Evolutionary conservation across 2,113 vertebrate genomes (phyloP), one percentile per base, ranked within the genome.

Genomic region (Hylia prasina): DNA sequence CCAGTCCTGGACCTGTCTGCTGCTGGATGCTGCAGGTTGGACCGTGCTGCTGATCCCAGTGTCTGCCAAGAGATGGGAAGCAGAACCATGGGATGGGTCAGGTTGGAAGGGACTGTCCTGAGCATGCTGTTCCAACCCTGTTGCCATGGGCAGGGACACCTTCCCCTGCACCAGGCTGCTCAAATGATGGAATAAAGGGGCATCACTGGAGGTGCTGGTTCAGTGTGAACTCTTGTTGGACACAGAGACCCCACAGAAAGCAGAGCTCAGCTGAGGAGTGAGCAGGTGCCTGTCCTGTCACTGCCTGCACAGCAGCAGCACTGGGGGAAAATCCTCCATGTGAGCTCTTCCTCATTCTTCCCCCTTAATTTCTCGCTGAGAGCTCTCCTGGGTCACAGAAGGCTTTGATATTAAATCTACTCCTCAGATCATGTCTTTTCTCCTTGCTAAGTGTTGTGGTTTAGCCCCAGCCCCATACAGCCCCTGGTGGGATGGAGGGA

Each of bases 271-370:
- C 82, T 8, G 3, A 28, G 48, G 15, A 12, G 11, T 3, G 70
- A 47, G 42, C 58, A 72, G 63, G 28, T 42, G 14, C 7, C 6
- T 58, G 42, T 75, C 48, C 61, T 8, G 2, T 58, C 48, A 13
- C 35, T 61, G 40, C n/a, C 86, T 64, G 45, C 51, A 4, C 0
- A 0, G 76, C 71, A 57, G 73, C 65, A 53, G 23, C 2, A 0
- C 3, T 0, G 15, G 15, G 14, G 9, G 23, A 10, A 64, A 13
- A 24, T 53, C 1, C 1, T 66, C 70, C 60, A 9, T 16, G 0
- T 57, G 30, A 47, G 10, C 45, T 86, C 16, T 27, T 72, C 35
- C 53, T 73, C 58, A 40, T 22, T 40, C n/a, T 35, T 24, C 8
- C 14, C 63, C 8, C 3, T 3, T 56, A 76, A 18, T 68, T n/a